Conservation (phyloP, 1,140 invertebrate genomes). For the Drosophila novamexicana region DNA sequence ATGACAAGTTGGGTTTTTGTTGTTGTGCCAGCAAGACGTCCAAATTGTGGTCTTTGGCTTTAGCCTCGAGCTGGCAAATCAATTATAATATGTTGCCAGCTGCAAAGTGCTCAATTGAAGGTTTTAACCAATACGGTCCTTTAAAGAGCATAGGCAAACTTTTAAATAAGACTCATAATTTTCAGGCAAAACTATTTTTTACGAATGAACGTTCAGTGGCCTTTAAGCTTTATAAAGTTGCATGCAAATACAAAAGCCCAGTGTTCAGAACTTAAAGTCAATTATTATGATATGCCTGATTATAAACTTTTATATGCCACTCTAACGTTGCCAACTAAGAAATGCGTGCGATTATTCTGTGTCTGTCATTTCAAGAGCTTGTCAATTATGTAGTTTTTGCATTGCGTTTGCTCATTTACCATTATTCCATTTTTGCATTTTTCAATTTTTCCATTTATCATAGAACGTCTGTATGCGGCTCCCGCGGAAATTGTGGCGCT, state of each 20-base stretch:
- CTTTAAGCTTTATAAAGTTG: too few species aligned
- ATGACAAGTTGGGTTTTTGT: constrained; percentile 15
- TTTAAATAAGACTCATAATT: too few species aligned
- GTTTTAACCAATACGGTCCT: too few species aligned
- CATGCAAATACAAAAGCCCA: too few species aligned
- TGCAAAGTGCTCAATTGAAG: background rate
- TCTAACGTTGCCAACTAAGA: background rate
- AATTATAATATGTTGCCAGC: background rate
- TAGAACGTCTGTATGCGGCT: constrained; percentile 88
- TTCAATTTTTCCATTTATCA: background rate
- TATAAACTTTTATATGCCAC: background rate
- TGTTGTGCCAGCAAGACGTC: background rate
- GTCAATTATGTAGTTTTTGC: constrained; percentile 20
- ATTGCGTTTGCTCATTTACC: constrained; percentile 4
- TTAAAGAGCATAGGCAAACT: too few species aligned
- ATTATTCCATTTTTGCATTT: background rate
- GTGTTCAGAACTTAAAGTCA: too few species aligned
- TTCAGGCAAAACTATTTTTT: too few species aligned
- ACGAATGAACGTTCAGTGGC: too few species aligned
- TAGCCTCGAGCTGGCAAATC: background rate
- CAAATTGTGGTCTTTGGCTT: background rate
- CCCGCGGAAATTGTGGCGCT: constrained; percentile 89
- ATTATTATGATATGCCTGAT: too few species aligned
- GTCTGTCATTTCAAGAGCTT: constrained; percentile 33
- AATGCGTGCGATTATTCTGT: constrained; percentile 22